Evolutionary conservation across 2,888 invertebrate genomes (phyloP).

Genomic region (Sclerodermus sp.): DNA sequence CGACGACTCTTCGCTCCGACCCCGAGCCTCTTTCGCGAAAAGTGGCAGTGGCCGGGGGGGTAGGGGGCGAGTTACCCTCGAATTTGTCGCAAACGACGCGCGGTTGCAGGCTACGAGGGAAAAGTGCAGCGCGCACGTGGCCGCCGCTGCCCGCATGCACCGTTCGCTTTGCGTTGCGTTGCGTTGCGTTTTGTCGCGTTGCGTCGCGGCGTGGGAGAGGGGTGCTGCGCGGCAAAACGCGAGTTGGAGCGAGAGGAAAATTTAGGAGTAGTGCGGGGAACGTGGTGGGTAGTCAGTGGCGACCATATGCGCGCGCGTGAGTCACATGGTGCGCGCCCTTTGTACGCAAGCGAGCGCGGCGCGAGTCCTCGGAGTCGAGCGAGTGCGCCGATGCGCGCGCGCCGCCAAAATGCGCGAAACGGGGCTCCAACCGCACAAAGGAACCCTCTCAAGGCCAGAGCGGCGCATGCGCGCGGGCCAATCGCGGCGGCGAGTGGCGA

Average conservation of each 20-base stretch:
- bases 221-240: background rate
- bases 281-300: background rate
- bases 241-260: background rate
- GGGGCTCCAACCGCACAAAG: constrained; percentile 53
- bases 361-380: too few relatives aligned
- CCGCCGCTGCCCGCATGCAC: constrained; percentile 49
- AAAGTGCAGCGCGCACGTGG: constrained; percentile 51
- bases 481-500: constrained; percentile 10
- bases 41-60: too few relatives aligned
- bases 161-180: constrained; percentile 15
- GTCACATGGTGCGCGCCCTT: constrained; percentile 43
- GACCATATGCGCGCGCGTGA: constrained; percentile 40
- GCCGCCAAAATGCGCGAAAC: too few relatives aligned
- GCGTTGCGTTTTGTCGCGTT: constrained; percentile 12
- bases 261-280: background rate
- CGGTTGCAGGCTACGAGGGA: constrained; percentile 20
- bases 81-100: too few relatives aligned
- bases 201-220: background rate
- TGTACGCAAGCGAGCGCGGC: constrained; percentile 37
- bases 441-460: constrained; percentile 53
- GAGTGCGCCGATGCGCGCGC: constrained; percentile 16
- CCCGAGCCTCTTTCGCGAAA: too few relatives aligned
- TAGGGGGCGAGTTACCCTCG: too few relatives aligned
- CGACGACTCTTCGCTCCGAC: too few relatives aligned
- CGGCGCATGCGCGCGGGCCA: constrained; percentile 4